Base-by-base conservation (phyloP, 2,888 invertebrate species). In the Ophion ellenae region DNA sequence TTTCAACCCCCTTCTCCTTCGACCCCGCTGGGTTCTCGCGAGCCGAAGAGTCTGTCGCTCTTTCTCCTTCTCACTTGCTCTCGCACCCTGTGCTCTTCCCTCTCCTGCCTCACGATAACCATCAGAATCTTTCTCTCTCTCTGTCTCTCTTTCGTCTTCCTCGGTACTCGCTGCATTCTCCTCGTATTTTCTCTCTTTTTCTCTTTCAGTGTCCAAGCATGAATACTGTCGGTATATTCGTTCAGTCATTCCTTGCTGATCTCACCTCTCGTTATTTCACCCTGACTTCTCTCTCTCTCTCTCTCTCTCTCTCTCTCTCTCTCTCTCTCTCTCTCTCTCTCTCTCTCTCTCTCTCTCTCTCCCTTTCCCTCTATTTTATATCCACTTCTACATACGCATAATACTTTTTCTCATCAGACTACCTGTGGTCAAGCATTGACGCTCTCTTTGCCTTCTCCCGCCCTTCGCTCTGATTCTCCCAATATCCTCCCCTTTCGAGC, bases 1-100 rank as follows among this genome's bases (percentile, higher is more conserved):
- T 88, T 89, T 81, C 84, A 81, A 84, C 78, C 86, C 79, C 83
- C 84, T 88, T 85, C 84, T 87, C 89, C 88, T 87, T 89, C 89
- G 59, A 76, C 75, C 89, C 82, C 84, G 74, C 86, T 84, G 76
- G 79, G 85, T 87, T 83, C 85, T 66, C 84, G 82, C 71, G 71
- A 77, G 77, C 66, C 80, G 70, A 86, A 78, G 81, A 78, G 77
- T 83, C 81, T 88, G 85, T 64, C 76, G 75, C 84, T 86, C 81
- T 79, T 84, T 85, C 88, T 85, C 85, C 61, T 82, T 71, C 74
- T 78, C 76, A 47, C 85, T 85, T 84, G 61, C 77, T 83, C 83
- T 86, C 76, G 71, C 85, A 24, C 20, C 45, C n/a, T 45, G 20
- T 69, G 20, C n/a, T n/a, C 3, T 10, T 69, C 20, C 78, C 85